These are phyloP conservation scores for Urophycis tenuis DNA, from an alignment of 2,797 vertebrate species.

Conservation along the genomic window DNA sequence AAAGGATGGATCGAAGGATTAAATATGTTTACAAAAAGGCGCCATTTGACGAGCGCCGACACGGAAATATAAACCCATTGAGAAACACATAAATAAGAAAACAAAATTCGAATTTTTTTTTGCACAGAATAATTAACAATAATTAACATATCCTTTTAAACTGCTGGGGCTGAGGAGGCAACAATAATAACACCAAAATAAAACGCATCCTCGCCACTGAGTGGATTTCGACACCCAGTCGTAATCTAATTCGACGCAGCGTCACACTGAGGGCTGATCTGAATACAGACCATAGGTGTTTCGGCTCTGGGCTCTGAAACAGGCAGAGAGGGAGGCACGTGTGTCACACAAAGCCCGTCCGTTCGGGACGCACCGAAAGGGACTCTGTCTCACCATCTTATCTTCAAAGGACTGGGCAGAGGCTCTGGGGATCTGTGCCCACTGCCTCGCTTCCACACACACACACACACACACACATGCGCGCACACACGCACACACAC, in stretches of 20 bases:
- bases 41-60: conserved; percentile 50
- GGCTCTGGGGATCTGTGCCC: conserved; percentile 69
- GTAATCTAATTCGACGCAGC: conserved; percentile 65
- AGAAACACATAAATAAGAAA: background rate
- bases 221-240: conserved; percentile 61
- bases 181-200: conserved; percentile 21
- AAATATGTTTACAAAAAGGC: conserved; percentile 55
- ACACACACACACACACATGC: conserved; percentile 65
- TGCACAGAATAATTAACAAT: background rate
- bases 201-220: conserved; percentile 47
- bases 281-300: conserved; percentile 70
- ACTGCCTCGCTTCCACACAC: conserved; percentile 66
- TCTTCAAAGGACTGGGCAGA: conserved; percentile 76
- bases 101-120: background rate
- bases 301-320: conserved; percentile 56
- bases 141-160: background rate
- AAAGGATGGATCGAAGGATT: conserved; percentile 18
- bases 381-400: conserved; percentile 76
- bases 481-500: conserved; percentile 63
- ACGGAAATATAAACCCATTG: background rate
- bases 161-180: background rate
- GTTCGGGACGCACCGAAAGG: conserved; percentile 70
- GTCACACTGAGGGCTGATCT: conserved; percentile 55
- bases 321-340: conserved; percentile 50
- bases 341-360: conserved; percentile 66